Evolutionary conservation across 2,113 vertebrate species (phyloP), one percentile per base, ranked within the genome.

Genomic region (Monarcha castaneiventris): DNA sequence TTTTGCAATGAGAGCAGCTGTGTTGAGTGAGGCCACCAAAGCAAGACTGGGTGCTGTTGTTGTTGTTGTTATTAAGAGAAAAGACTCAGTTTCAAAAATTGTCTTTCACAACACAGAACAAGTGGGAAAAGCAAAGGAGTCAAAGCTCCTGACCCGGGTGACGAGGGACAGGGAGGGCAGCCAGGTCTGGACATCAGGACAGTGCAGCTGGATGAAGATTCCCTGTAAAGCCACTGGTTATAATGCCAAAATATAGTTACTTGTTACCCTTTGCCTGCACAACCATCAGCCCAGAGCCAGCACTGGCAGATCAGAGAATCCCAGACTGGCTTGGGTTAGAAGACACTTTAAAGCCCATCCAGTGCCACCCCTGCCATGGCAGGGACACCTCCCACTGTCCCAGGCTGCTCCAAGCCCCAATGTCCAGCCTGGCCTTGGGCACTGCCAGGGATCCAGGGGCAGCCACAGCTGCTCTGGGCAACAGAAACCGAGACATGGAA

Each of bases 161-260:
- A 18, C 0, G 0, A 18, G 46, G 64, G 71, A 3, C 7, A 20
- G n/a, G 27, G 51, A 69, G 44, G 12, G 37, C 39, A 75, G 71
- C 23, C 84, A n/a, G 43, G 0, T 9, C 64, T 17, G 32, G 58
- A 9, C 63, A 72, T 2, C 19, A 43, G 6, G 18, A 5, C 4
- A n/a, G 10, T 0, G 10, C 35, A 59, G 3, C 26, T 3, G 9
- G 14, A 2, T 10, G 26, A 15, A 30, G 22, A 8, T 4, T 3
- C 37, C 74, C 68, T 7, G 2, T 1, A 12, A 23, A 71, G 33
- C n/a, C 59, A 18, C 13, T 12, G 7, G 7, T 3, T 33, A 1
- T 0, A 26, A 9, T 0, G 3, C 16, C 19, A 61, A 16, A 3
- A 35, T 1, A 3, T 0, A 1, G 29, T 54, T 16, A 6, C 11